Evolutionary conservation across 30 jellyfish, hydroid and myxozoan genomes (phyloP), one percentile per base, ranked within the genome.

Genomic region (Aurelia coerulea): DNA sequence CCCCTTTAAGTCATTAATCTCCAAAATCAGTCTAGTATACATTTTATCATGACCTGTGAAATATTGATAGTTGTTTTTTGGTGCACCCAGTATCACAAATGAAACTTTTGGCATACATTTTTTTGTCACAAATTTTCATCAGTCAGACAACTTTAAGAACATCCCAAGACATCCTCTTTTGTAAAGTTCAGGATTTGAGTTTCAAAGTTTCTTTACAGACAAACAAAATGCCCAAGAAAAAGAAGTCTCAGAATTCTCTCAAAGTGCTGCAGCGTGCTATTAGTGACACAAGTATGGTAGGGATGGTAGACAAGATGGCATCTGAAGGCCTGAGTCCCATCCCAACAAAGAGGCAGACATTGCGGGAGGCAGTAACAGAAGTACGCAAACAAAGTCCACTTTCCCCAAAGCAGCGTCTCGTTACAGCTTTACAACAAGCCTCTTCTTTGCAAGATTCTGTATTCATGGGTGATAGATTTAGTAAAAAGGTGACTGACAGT

Each of bases 261-360:
- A 62, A 12, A 2, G 49, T 51, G 11, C 32, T 9, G 15, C 76
- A 46, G 32, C 6, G 33, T 3, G 53, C 33, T 16, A 35, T 13
- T 18, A 32, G 31, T 15, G 77, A 19, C 4, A 65, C 83, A 23
- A 49, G 67, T 16, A 46, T 46, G 56, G 56, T 46, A 0, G 50
- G 80, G 4, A 84, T 84, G 93, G 18, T 84, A 62, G 39, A 8
- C 37, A 84, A 77, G 46, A 84, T 84, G 93, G 93, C 93, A 62
- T 73, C 93, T 0, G 83, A 50, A 53, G 79, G 63, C 72, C 82
- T 84, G 34, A 84, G 93, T 51, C 93, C 93, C 10, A 14, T 73
- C 14, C 80, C 82, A 41, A 60, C 76, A 33, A 84, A 73, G 88
- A 84, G 46, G 52, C 42, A 74, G 60, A 73, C 83, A 17, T 39